Percentiles rank a stretch among this genome's conserved stretches.
phyloP scores from a whole-genome alignment of 37 sponge, comb jelly and placozoan species.

The Bolinopsis microptera region DNA sequence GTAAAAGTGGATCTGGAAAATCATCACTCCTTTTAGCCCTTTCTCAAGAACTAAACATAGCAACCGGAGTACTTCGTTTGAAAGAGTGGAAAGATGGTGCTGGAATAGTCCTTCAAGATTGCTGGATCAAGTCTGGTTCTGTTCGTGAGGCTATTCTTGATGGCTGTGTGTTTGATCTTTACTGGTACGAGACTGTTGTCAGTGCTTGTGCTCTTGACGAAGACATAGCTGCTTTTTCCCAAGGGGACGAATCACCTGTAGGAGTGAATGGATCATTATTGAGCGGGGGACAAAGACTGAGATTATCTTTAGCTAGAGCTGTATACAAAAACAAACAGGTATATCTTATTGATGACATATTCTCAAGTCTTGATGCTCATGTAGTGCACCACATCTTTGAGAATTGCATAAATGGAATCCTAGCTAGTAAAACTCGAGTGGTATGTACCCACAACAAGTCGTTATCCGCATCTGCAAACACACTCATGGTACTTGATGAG shows the following conservation, averaged over 20 bases:
- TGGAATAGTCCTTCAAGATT: constrained; percentile 72
- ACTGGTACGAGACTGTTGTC: constrained; percentile 74
- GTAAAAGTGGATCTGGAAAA: constrained; percentile 90
- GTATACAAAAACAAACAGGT: constrained; percentile 92
- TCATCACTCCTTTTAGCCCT: constrained; percentile 88
- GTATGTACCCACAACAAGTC: constrained; percentile 71
- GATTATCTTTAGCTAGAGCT: constrained; percentile 92
- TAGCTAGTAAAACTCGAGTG: constrained; percentile 80
- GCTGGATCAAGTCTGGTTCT: constrained; percentile 94
- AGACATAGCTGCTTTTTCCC: constrained; percentile 80
- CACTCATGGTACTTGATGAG: constrained; percentile 78
- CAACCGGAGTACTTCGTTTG: constrained; percentile 72
- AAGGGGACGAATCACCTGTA: constrained; percentile 89
- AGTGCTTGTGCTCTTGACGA: constrained; percentile 88
- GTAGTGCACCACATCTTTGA: constrained; percentile 84
- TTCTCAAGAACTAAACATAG: constrained; percentile 83
- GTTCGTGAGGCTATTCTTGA: constrained; percentile 89
- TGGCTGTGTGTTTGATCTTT: constrained; percentile 73
- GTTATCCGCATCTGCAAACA: constrained; percentile 78
- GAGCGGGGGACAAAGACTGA: constrained; percentile 96
- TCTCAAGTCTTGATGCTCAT: constrained; percentile 94
- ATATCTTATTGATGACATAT: constrained; percentile 93
- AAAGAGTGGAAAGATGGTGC: constrained; percentile 62
- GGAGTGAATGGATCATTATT: constrained; percentile 97
- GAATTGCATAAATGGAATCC: constrained; percentile 82